These are phyloP conservation scores for Heterotis niloticus DNA, from an alignment of 2,113 vertebrate species.

Conservation along the genomic window DNA sequence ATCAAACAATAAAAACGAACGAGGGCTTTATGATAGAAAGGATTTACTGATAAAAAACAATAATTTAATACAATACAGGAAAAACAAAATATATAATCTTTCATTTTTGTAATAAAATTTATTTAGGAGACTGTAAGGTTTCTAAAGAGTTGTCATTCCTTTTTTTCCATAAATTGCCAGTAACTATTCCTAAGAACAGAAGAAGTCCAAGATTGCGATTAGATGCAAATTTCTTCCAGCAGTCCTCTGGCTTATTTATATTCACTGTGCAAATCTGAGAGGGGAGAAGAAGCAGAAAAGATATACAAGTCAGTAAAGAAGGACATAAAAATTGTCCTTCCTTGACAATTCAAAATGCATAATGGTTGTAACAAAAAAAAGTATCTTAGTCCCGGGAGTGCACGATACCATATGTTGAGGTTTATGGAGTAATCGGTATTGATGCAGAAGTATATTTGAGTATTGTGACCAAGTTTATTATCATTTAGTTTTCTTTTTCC, in stretches of 20 bases:
- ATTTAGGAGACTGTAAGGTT: conserved; percentile 22
- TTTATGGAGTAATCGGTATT: too few species aligned
- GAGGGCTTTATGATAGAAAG: neutral
- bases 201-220: conserved; percentile 84
- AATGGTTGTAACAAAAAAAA: too few species aligned
- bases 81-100: neutral
- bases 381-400: too few species aligned
- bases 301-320: neutral
- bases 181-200: conserved; percentile 78
- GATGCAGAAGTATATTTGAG: too few species aligned
- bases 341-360: neutral
- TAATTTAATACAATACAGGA: neutral
- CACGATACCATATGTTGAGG: too few species aligned
- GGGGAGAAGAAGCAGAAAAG: neutral
- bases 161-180: conserved; percentile 80
- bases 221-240: conserved; percentile 89
- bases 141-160: conserved; percentile 44
- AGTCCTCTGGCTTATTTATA: conserved; percentile 83
- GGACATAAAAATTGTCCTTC: neutral
- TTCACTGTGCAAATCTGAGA: conserved; percentile 81
- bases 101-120: neutral
- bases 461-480: too few species aligned
- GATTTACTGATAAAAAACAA: neutral
- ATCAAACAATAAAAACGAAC: neutral
- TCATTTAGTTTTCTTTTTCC: too few species aligned